These are phyloP conservation scores for Gibbula magus DNA, from an alignment of 2,888 invertebrate genomes.

Conservation along the genomic window DNA sequence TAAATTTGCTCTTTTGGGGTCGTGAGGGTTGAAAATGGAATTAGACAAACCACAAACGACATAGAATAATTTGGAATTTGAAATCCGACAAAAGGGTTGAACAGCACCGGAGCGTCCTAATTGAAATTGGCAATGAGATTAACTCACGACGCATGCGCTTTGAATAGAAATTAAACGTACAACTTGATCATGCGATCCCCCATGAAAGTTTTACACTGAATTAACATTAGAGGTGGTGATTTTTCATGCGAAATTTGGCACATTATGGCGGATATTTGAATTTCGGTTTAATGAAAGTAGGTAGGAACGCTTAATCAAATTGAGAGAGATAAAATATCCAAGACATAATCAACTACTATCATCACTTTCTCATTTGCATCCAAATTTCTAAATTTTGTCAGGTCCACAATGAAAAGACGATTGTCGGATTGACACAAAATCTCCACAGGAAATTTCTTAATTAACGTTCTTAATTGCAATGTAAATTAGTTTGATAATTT, in stretches of 20 bases:
- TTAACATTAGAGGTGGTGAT: not conserved
- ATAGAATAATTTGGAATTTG: slow-evolving; percentile 15
- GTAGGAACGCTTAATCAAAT: not conserved
- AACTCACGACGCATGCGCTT: not conserved
- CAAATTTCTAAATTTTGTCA: not conserved
- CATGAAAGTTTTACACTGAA: not conserved
- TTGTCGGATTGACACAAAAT: slow-evolving; percentile 1
- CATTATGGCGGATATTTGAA: slow-evolving; percentile 1
- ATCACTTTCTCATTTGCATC: slow-evolving; percentile 11
- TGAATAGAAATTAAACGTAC: not conserved
- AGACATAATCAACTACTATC: not conserved
- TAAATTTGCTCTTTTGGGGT: not conserved
- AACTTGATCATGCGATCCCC: not conserved
- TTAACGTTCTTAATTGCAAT: not conserved
- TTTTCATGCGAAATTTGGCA: slow-evolving; percentile 1
- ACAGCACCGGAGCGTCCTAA: not conserved
- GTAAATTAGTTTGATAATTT: slow-evolving; percentile 8
- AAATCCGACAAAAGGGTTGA: not conserved
- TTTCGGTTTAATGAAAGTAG: not conserved
- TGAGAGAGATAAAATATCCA: not conserved
- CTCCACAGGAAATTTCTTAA: slow-evolving; percentile 7
- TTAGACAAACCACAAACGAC: not conserved
- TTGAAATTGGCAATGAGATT: not conserved
- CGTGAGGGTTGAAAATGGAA: not conserved
- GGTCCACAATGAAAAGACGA: not conserved